Percentiles rank a stretch among this genome's conserved stretches.
phyloP scores from a whole-genome alignment of 2,113 vertebrate genomes.

The Craseonycteris thonglongyai region DNA sequence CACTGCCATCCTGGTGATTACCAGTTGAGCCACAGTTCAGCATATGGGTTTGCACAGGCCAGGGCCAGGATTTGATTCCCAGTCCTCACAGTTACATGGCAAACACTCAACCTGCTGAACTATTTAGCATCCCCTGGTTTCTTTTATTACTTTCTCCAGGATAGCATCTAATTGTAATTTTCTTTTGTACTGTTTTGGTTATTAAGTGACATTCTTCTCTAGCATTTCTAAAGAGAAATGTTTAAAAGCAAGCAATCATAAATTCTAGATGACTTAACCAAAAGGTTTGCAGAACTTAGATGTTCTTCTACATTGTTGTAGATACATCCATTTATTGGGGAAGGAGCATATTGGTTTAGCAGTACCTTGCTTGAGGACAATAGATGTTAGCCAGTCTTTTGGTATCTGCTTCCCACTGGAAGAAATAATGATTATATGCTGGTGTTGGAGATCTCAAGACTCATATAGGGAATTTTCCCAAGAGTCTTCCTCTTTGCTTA shows the following conservation, averaged over 20 bases:
- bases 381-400: not conserved
- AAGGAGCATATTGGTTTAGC: not conserved
- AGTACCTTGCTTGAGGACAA: not conserved
- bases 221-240: not conserved
- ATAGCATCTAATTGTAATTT: not conserved
- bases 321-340: not conserved
- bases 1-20: too few species aligned
- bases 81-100: too few species aligned
- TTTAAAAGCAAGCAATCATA: not conserved
- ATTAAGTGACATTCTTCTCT: not conserved
- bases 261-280: not conserved
- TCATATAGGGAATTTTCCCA: not conserved
- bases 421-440: not conserved
- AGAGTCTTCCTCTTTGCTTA: not conserved
- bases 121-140: too few species aligned
- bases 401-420: not conserved
- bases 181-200: not conserved
- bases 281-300: not conserved
- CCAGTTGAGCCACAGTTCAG: too few species aligned
- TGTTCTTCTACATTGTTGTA: not conserved
- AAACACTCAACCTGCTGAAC: too few species aligned
- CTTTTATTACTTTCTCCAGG: not conserved
- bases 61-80: too few species aligned
- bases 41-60: too few species aligned
- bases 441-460: not conserved